A percentile compares a stretch with the other conserved stretches of the same genome.
phyloP scores from a whole-genome alignment of 1,140 invertebrate genomes.

The Dryas iulia region DNA sequence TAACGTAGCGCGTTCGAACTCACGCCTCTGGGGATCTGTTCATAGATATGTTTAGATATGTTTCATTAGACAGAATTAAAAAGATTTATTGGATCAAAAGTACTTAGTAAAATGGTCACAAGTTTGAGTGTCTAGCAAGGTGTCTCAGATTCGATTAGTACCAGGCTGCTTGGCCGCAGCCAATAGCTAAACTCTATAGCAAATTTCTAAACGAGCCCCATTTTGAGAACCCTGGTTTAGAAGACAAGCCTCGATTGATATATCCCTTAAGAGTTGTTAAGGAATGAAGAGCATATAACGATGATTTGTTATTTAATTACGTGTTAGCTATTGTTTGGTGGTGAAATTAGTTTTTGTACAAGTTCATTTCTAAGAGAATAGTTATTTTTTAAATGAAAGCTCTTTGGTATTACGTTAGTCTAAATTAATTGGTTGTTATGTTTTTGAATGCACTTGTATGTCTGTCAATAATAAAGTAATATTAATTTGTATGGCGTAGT shows the following conservation, averaged over 20 bases:
- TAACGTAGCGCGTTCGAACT: too few relatives aligned
- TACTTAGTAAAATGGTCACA: too few relatives aligned
- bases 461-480: not conserved
- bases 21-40: too few relatives aligned
- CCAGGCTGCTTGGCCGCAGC: too few relatives aligned
- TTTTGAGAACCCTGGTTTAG: too few relatives aligned
- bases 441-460: not conserved
- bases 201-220: too few relatives aligned
- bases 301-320: conserved; percentile 7
- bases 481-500: not conserved
- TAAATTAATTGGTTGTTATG: not conserved
- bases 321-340: not conserved
- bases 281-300: not conserved
- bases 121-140: too few relatives aligned
- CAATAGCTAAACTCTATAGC: too few relatives aligned
- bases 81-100: too few relatives aligned
- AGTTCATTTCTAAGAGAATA: not conserved
- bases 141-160: too few relatives aligned
- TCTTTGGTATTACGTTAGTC: not conserved
- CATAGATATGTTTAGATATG: too few relatives aligned
- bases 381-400: not conserved
- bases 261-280: conserved; percentile 7
- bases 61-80: too few relatives aligned
- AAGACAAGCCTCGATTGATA: conserved; percentile 27
- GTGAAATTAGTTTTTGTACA: not conserved